Evolutionary conservation across 2,113 vertebrate species (phyloP).

Genomic region (Pungitius pungitius): DNA sequence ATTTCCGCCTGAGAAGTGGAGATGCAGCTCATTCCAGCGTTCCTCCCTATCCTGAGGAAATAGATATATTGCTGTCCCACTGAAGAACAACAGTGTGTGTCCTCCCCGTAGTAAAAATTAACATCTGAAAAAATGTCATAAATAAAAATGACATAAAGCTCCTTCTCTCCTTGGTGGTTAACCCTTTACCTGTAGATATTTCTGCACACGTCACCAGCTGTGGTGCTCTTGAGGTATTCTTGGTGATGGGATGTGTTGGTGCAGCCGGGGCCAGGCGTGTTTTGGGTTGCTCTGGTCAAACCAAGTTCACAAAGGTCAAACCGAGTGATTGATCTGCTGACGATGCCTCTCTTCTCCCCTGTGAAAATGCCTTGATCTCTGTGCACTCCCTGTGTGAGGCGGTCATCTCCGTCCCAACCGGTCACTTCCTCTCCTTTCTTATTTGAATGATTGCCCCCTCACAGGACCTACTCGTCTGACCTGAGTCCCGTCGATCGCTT

Average conservation of each 20-base stretch:
- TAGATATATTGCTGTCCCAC: not conserved
- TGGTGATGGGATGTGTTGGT: not conserved
- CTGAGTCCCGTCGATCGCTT: constrained; percentile 24
- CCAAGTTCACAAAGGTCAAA: constrained; percentile 51
- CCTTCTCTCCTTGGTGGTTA: not conserved
- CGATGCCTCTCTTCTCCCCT: constrained; percentile 14
- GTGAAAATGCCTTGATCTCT: constrained; percentile 49
- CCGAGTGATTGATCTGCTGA: constrained; percentile 49
- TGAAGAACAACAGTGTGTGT: not conserved
- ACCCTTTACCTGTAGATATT: not conserved
- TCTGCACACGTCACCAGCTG: not conserved
- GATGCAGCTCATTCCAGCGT: constrained; percentile 14
- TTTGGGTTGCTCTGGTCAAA: constrained; percentile 6
- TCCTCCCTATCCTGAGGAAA: constrained; percentile 18
- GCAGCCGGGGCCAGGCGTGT: constrained; percentile 7
- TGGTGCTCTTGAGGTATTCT: constrained; percentile 14
- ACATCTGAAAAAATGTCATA: not conserved
- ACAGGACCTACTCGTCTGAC: constrained; percentile 16
- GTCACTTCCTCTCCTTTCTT: constrained; percentile 7
- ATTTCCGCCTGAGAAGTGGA: constrained; percentile 7
- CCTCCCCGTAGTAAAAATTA: not conserved
- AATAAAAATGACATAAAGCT: not conserved
- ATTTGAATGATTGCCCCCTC: constrained; percentile 35
- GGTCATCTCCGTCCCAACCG: constrained; percentile 20
- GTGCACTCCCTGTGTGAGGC: constrained; percentile 14